phyloP scores from a whole-genome alignment of 2,888 invertebrate species.

The Lypha dubia region DNA sequence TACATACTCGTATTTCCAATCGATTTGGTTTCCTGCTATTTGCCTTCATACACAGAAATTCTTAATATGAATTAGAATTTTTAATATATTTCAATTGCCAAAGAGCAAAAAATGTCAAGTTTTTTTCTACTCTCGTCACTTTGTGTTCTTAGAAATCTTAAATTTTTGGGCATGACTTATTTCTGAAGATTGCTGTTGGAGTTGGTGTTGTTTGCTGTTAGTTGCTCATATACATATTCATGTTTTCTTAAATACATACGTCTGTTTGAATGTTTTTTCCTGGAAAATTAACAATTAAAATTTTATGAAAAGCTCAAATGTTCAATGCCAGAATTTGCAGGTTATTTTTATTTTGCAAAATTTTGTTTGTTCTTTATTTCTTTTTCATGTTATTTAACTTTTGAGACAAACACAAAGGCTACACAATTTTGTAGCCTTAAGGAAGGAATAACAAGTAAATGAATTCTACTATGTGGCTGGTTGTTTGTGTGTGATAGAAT shows the following conservation, averaged over 20 bases:
- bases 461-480: neutral
- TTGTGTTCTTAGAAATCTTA: neutral
- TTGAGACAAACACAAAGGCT: conserved; percentile 16
- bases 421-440: conserved; percentile 33
- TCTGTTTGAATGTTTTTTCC: neutral
- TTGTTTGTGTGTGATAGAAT: neutral
- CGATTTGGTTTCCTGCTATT: neutral
- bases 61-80: neutral
- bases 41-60: neutral
- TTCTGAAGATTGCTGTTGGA: neutral
- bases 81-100: neutral
- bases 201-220: neutral
- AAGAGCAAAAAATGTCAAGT: neutral
- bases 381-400: neutral
- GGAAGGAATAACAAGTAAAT: conserved; percentile 36
- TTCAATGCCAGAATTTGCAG: conserved; percentile 13
- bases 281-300: conserved; percentile 30
- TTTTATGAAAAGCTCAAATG: conserved; percentile 26
- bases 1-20: neutral
- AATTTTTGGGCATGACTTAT: neutral
- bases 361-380: neutral
- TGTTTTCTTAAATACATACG: neutral
- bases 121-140: neutral
- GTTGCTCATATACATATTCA: too few species aligned
- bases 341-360: conserved; percentile 20